Conservation (phyloP, 2,888 invertebrate genomes). For the Drosophila fungiperda region DNA sequence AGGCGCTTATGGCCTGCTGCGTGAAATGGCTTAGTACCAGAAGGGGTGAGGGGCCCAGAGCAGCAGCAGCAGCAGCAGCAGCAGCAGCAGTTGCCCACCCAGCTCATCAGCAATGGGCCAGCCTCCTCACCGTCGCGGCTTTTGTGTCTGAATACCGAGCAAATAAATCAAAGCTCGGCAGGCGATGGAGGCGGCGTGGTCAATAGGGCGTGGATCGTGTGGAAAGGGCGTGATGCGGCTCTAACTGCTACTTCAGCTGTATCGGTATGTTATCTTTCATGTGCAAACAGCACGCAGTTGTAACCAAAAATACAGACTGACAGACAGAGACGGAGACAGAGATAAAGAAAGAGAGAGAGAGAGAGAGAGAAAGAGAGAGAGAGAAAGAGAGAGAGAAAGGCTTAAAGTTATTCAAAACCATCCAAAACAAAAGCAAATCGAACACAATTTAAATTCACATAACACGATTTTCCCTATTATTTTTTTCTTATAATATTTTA, state of each 20-base stretch:
- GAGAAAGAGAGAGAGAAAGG: background rate
- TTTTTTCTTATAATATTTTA: no score
- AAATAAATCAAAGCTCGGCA: constrained; percentile 71
- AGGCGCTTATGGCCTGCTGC: constrained; percentile 55
- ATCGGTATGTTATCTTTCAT: constrained; percentile 31
- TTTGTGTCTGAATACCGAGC: constrained; percentile 62
- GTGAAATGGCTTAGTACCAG: constrained; percentile 21
- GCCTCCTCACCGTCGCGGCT: constrained; percentile 50
- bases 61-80: constrained; percentile 7
- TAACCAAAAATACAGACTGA: background rate
- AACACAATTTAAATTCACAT: no score
- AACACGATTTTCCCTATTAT: no score
- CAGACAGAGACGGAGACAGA: background rate
- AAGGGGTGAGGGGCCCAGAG: constrained; percentile 10
- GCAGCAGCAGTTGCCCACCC: constrained; percentile 57
- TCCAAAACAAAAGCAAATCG: background rate
- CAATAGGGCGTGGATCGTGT: constrained; percentile 33
- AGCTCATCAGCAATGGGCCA: constrained; percentile 65
- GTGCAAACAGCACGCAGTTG: constrained; percentile 22
- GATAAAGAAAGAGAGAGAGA: background rate
- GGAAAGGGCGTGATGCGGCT: constrained; percentile 35
- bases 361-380: background rate
- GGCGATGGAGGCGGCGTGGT: constrained; percentile 17
- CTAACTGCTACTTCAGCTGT: constrained; percentile 48
- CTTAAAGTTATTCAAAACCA: background rate